phyloP scores from a whole-genome alignment of 2,113 vertebrate species.

The Elephantulus edwardii region DNA sequence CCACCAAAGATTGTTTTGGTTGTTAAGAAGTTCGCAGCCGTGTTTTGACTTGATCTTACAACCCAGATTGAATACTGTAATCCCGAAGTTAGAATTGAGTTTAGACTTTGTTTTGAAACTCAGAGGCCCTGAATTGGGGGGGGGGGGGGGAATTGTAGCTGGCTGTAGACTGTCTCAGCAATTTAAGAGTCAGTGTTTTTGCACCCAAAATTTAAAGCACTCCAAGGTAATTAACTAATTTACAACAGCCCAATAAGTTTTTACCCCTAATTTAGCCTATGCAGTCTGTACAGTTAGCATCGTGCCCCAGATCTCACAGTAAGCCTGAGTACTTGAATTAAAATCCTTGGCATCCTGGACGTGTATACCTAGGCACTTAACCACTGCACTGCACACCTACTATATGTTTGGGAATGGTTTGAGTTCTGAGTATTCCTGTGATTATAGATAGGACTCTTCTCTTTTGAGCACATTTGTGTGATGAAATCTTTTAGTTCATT shows the following conservation, averaged over 20 bases:
- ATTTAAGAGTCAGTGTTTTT: not conserved
- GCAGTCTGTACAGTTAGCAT: not conserved
- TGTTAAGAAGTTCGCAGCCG: not conserved
- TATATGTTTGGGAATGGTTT: not conserved
- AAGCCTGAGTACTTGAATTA: not conserved
- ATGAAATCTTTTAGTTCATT: not conserved
- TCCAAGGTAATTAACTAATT: conserved; percentile 3
- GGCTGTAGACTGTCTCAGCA: not conserved
- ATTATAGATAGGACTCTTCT: not conserved
- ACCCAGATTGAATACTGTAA: not conserved
- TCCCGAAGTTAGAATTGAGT: not conserved
- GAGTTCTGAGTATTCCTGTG: not conserved
- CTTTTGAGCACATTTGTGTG: not conserved
- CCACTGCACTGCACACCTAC: not conserved
- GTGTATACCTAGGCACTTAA: not conserved
- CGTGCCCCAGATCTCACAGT: not conserved
- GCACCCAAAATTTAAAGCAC: not conserved
- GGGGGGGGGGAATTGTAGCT: too few species aligned
- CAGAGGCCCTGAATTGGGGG: too few species aligned
- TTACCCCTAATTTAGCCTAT: not conserved
- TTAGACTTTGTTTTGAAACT: conserved; percentile 16
- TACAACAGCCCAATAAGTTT: not conserved
- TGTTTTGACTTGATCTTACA: conserved; percentile 55
- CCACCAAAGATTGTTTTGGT: conserved; percentile 4
- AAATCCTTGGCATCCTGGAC: not conserved